Conservation (phyloP, 2,888 invertebrate species). For the Acrocera orbiculus region DNA sequence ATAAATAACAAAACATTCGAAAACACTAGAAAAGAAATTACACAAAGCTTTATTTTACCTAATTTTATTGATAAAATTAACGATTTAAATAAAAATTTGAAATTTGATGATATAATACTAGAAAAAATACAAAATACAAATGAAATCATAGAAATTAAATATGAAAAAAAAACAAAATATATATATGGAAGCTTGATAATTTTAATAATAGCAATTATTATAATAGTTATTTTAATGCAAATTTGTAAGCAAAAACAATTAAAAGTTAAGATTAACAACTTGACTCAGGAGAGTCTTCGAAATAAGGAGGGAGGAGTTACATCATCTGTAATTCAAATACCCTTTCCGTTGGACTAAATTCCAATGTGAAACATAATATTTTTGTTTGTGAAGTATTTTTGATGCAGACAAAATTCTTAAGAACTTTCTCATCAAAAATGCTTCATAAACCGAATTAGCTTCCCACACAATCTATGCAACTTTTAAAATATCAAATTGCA, state of each 20-base stretch:
- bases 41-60: constrained; percentile 4
- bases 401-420: no score
- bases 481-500: no score
- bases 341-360: no score
- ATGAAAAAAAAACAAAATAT: constrained; percentile 2
- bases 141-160: constrained; percentile 6
- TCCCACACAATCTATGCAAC: no score
- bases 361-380: no score
- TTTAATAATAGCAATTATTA: not conserved
- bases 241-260: not conserved
- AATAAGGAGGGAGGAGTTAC: constrained; percentile 2
- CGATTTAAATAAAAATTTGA: constrained; percentile 4
- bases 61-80: constrained; percentile 1
- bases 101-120: constrained; percentile 1
- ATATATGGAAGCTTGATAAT: not conserved
- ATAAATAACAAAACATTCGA: not conserved
- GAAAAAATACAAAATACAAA: constrained; percentile 5
- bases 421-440: no score
- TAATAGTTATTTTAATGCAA: not conserved
- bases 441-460: no score
- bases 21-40: constrained; percentile 4
- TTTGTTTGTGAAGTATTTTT: no score
- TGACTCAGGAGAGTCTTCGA: constrained; percentile 4
- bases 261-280: constrained; percentile 2
- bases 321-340: no score